Evolutionary conservation across 2,113 vertebrate genomes (phyloP), one percentile per base, ranked within the genome.

Genomic region (Hippopotamus amphibius): DNA sequence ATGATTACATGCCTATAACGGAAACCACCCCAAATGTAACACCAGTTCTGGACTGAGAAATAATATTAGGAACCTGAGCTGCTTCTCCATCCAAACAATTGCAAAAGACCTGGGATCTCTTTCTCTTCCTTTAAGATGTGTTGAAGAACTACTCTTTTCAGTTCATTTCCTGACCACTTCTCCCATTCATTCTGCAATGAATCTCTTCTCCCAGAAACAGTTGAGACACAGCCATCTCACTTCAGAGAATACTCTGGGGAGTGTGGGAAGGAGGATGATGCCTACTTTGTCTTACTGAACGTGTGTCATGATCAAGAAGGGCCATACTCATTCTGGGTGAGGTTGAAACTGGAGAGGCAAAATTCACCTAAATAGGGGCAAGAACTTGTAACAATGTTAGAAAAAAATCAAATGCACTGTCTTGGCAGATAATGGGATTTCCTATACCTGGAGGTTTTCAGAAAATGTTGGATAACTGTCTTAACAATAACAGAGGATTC

Each of bases 211-310:
- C 24, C 7, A 48, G 61, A 92, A 63, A 93, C 22, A 71, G 53
- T 14, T 76, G 13, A 88, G 26, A 82, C 28, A 5, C 50, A 82
- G 10, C 48, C 21, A 46, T 7, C 11, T 72, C 8, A 11, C 16
- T 57, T 50, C 46, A 80, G 50, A 80, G 33, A 53, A 46, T 24
- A 33, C 4, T 53, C 17, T 4, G 8, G 2, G 8, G 7, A 0
- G 17, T 5, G 16, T 11, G 0, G 3, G 21, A 43, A 63, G 53
- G 3, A 57, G 33, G 41, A 17, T 1, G 16, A 72, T 13, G 5
- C 10, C 61, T 63, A 22, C 6, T 2, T 55, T 82, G 33, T 55
- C 26, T 66, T 48, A 33, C 1, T n/a, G 59, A 76, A 30, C 22
- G 6, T 21, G 13, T 48, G 21, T 68, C 10, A 3, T 37, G 22